These are phyloP conservation scores for Caenorhabditis tropicalis DNA, from an alignment of 1,140 invertebrate genomes.

Conservation along the genomic window DNA sequence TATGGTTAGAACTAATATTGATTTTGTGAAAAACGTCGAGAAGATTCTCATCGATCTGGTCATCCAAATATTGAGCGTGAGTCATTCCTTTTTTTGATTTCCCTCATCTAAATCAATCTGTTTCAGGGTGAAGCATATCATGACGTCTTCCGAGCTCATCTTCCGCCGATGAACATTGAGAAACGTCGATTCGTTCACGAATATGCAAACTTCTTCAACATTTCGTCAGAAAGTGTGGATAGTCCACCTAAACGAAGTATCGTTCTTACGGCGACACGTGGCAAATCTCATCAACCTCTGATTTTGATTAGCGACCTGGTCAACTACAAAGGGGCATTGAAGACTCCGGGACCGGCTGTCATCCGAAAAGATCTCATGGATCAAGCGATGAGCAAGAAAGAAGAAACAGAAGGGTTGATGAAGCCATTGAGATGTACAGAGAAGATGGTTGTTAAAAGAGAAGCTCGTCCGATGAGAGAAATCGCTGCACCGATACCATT, in stretches of 20 bases:
- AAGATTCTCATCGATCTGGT: slow-evolving; percentile 85
- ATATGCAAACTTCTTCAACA: slow-evolving; percentile 90
- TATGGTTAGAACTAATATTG: slow-evolving; percentile 83
- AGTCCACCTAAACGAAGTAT: slow-evolving; percentile 91
- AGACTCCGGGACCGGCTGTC: slow-evolving; percentile 15
- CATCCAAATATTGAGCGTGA: slow-evolving; percentile 79
- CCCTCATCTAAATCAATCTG: not conserved
- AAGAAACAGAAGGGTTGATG: slow-evolving; percentile 31
- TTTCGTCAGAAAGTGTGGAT: slow-evolving; percentile 89
- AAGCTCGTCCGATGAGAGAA: not conserved
- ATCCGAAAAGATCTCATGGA: slow-evolving; percentile 7
- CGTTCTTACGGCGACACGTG: slow-evolving; percentile 82
- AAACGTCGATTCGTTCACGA: slow-evolving; percentile 90
- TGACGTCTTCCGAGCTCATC: slow-evolving; percentile 75
- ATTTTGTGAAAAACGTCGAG: slow-evolving; percentile 84
- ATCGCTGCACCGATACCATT: slow-evolving; percentile 4
- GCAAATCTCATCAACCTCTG: slow-evolving; percentile 1
- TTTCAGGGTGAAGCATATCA: slow-evolving; percentile 18
- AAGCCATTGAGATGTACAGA: slow-evolving; percentile 19
- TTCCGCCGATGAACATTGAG: slow-evolving; percentile 89
- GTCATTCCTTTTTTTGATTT: slow-evolving; percentile 78
- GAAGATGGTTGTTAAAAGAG: slow-evolving; percentile 29
- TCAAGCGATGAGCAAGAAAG: slow-evolving; percentile 22
- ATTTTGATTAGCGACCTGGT: slow-evolving; percentile 47
- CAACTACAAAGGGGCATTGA: slow-evolving; percentile 46